Evolutionary conservation across 2,113 vertebrate species (phyloP).

Genomic region (Macaca mulatta): DNA sequence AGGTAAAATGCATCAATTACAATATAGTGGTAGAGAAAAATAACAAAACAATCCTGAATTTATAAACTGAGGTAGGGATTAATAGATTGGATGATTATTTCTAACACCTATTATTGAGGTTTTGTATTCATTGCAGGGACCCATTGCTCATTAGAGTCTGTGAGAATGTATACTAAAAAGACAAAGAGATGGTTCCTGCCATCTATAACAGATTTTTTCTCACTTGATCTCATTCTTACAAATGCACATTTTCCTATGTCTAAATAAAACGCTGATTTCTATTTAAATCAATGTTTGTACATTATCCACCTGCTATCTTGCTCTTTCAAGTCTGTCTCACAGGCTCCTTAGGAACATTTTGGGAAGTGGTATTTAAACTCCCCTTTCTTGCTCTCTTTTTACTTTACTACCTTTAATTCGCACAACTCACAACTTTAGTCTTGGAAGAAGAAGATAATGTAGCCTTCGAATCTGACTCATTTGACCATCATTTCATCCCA

Average conservation of each 20-base stretch:
- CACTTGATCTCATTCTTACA: slow-evolving; percentile 42
- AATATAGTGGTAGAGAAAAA: not conserved
- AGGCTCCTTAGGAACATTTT: slow-evolving; percentile 57
- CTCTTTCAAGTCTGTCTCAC: slow-evolving; percentile 63
- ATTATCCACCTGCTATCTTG: slow-evolving; percentile 64
- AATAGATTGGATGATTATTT: not conserved
- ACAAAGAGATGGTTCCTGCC: not conserved
- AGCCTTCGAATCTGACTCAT: slow-evolving; percentile 44
- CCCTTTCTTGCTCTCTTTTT: slow-evolving; percentile 13
- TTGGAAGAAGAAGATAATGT: not conserved
- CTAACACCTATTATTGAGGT: not conserved
- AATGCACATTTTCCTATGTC: slow-evolving; percentile 46
- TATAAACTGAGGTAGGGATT: not conserved
- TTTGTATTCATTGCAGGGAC: not conserved
- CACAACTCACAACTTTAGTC: slow-evolving; percentile 22
- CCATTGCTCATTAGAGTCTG: not conserved
- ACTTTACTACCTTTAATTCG: slow-evolving; percentile 52
- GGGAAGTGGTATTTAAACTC: slow-evolving; percentile 57
- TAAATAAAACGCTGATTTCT: slow-evolving; percentile 66
- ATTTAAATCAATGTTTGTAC: slow-evolving; percentile 66
- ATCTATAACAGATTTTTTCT: not conserved
- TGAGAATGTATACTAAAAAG: slow-evolving; percentile 1
- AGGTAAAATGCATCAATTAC: not conserved
- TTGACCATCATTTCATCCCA: slow-evolving; percentile 37
- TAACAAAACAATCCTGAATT: slow-evolving; percentile 10